phyloP scores from a whole-genome alignment of 2,113 vertebrate genomes.

The Platanista minor region DNA sequence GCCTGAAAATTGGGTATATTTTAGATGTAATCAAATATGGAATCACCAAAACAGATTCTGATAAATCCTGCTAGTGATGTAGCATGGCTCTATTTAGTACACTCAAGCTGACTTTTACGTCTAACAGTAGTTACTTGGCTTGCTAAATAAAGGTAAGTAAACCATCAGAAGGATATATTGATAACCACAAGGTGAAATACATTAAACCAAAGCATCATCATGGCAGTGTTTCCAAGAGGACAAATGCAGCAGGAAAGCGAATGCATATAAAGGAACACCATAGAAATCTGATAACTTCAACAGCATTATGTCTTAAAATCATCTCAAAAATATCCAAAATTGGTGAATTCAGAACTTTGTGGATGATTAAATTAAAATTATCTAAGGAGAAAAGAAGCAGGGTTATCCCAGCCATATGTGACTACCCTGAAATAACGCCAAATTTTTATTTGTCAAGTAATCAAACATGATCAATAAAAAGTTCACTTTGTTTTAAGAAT shows the following conservation, averaged over 20 bases:
- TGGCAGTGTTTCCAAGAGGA: not conserved
- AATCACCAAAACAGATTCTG: not conserved
- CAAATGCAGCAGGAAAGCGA: not conserved
- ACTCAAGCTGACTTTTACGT: not conserved
- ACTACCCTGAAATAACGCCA: not conserved
- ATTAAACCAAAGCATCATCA: not conserved
- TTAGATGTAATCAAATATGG: not conserved
- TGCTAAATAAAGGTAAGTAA: not conserved
- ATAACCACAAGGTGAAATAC: not conserved
- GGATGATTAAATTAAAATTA: not conserved
- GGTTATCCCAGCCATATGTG: not conserved
- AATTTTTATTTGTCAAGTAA: not conserved
- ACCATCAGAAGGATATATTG: not conserved
- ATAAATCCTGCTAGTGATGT: not conserved
- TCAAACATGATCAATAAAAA: not conserved
- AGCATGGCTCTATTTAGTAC: not conserved
- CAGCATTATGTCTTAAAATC: not conserved
- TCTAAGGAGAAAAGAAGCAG: not conserved
- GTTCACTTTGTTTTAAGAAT: not conserved
- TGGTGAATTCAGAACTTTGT: not conserved
- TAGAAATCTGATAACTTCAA: not conserved
- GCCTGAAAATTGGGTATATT: not conserved
- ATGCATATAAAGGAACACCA: not conserved
- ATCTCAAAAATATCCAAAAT: not conserved
- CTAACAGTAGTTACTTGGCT: not conserved